These are phyloP conservation scores for Trogon melanurus DNA, from an alignment of 2,113 vertebrate species.

Conservation along the genomic window DNA sequence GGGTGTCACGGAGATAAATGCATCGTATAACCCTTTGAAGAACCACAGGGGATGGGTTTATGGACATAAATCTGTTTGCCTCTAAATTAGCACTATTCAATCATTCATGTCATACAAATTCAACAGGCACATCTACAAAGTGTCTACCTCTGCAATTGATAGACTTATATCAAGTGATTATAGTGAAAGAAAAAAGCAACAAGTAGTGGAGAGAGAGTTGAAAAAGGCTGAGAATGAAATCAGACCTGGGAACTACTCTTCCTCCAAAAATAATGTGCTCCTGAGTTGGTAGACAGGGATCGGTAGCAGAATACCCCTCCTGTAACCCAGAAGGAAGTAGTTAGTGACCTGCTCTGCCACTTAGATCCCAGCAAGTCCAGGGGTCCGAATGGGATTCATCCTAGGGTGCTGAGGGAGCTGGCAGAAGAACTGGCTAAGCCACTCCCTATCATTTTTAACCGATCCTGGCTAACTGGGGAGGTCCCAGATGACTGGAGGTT, in stretches of 20 bases:
- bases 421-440: too few species aligned
- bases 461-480: too few species aligned
- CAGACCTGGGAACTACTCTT: neutral
- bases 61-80: neutral
- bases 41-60: neutral
- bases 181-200: neutral
- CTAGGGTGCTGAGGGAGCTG: too few species aligned
- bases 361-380: too few species aligned
- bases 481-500: too few species aligned
- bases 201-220: neutral
- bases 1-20: neutral
- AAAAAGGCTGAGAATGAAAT: neutral
- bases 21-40: rapidly evolving
- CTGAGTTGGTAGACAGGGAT: too few species aligned
- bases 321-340: too few species aligned
- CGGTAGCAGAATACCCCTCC: too few species aligned
- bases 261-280: neutral
- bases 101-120: neutral
- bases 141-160: neutral
- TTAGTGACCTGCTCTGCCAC: too few species aligned
- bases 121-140: neutral
- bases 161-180: neutral
- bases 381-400: too few species aligned
- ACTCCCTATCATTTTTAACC: too few species aligned
- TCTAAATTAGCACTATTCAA: neutral